phyloP scores from a whole-genome alignment of 2,113 vertebrate species.

The Aegotheles bennettii region DNA sequence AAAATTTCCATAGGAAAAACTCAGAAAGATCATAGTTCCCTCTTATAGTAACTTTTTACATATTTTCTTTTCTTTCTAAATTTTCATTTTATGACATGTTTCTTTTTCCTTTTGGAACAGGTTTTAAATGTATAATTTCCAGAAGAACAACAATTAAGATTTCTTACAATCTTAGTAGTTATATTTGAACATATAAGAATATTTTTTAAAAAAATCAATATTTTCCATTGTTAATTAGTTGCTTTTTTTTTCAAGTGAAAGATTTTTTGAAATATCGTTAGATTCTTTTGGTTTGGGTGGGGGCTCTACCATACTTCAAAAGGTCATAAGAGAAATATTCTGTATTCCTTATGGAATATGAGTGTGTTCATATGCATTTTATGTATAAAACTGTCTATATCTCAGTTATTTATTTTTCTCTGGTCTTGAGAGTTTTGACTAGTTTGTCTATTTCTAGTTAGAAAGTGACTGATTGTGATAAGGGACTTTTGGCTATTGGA shows the following conservation, averaged over 20 bases:
- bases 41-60: not conserved
- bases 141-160: not conserved
- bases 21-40: not conserved
- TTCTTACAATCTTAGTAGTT: not conserved
- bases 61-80: not conserved
- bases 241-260: not conserved
- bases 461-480: not conserved
- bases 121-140: not conserved
- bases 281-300: not conserved
- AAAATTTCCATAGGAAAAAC: not conserved
- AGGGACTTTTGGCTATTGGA: not conserved
- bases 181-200: not conserved
- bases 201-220: not conserved
- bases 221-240: not conserved
- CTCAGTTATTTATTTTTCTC: not conserved
- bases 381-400: not conserved
- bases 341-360: not conserved
- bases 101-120: not conserved
- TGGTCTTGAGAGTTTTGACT: not conserved
- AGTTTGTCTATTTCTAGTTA: not conserved
- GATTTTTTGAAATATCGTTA: not conserved
- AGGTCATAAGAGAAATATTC: not conserved
- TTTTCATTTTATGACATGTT: not conserved
- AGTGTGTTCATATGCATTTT: not conserved
- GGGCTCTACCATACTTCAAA: not conserved